Base-by-base conservation (phyloP, 2,888 invertebrate species). In the Nomada ferruginata region DNA sequence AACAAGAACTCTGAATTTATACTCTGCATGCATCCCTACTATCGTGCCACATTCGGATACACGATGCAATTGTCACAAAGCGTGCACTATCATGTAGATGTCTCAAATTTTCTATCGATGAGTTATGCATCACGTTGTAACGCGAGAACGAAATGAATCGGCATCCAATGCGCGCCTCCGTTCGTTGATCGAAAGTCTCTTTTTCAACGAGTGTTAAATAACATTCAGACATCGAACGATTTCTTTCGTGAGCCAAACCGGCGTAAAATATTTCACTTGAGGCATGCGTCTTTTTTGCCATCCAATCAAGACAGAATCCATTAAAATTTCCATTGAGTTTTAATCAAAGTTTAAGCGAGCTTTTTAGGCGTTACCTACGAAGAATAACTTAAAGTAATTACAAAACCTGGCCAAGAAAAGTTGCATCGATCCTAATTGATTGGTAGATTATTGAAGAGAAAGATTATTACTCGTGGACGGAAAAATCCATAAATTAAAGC, bases 91-190 rank as follows among this genome's bases (percentile, higher is more conserved):
- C 76, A 61, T 69, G 52, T 64, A 57, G n/a, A 72, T 63, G 73
- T 69, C 76, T 85, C 85, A 70, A 71, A 76, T 82, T 73, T 82
- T 85, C 47, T 61, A 68, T 75, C 75, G 76, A 82, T 73, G 64
- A 57, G 47, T 66, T 61, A 70, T 64, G 59, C 52, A 18, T 71
- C 29, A 20, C n/a, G 57, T 52, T 82, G 84, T 64, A 84, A 84
- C 64, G n/a, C 61, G 77, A 84, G 75, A 71, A 74, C 18, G 44
- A 47, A 66, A 63, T 29, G 61, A 73, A 65, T 2, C 44, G 78
- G 66, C 68, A 61, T 78, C 78, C 26, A 36, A 50, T 78, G 20
- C 61, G 15, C 52, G 57, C n/a, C 36, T 59, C 2, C 42, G 44
- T 50, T 61, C 20, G 50, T 47, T 36, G 36, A 50, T 2, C 2